Conservation (phyloP, 1,140 invertebrate genomes). For the Chrysopa pallens region DNA sequence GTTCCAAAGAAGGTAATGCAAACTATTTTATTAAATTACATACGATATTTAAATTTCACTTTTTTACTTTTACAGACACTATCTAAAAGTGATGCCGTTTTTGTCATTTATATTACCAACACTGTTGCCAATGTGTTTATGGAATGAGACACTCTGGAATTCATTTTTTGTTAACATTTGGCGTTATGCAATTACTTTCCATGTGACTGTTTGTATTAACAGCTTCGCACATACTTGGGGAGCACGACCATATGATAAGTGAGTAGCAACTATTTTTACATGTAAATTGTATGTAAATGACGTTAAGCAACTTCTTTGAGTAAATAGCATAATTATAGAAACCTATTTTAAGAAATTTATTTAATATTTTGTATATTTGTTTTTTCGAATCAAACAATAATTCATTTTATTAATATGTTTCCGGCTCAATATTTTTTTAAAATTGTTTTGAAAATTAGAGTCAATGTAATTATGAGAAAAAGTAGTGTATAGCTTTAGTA, state of each 20-base stretch:
- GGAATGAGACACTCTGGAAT: constrained; percentile 53
- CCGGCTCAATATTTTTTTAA: no score
- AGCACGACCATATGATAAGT: constrained; percentile 46
- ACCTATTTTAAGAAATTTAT: no score
- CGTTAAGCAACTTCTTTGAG: no score
- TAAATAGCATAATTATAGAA: no score
- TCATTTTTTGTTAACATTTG: constrained; percentile 60
- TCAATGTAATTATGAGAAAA: no score
- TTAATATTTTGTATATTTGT: no score
- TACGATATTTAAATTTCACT: not conserved
- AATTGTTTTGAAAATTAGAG: no score
- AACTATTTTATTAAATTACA: no score
- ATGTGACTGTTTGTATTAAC: constrained; percentile 61
- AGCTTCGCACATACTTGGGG: constrained; percentile 44
- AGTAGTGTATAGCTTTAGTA: no score
- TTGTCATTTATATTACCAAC: constrained; percentile 60
- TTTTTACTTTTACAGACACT: constrained; percentile 29
- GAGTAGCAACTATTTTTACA: constrained; percentile 17
- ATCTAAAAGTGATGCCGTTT: constrained; percentile 51
- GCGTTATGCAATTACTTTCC: constrained; percentile 39
- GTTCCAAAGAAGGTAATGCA: constrained; percentile 46
- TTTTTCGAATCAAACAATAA: no score
- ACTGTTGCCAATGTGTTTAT: constrained; percentile 51
- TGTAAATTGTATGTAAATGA: no score
- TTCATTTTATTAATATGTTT: no score